Base-by-base conservation (phyloP, 1,140 invertebrate species). In the Magallana angulata region DNA sequence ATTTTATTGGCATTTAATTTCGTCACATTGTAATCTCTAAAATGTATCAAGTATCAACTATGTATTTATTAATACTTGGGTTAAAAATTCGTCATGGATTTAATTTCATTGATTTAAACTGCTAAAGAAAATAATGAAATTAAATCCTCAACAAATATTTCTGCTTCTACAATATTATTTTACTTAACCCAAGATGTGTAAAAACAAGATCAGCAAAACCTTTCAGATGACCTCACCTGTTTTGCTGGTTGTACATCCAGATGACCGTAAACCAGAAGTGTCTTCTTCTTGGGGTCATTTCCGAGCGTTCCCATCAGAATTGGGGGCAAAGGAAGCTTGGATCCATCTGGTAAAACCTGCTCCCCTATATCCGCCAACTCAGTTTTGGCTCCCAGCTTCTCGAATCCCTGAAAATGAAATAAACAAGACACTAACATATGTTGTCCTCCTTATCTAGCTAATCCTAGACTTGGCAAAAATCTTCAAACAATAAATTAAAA, bases 161-260 rank as follows among this genome's bases (percentile, higher is more conserved):
- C 24, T 24, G 24, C 24, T 24, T 24, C 24, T 24, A 24, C 24
- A 24, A 24, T 24, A 24, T 24, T 24, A 48, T 48, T 48, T 48
- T 48, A 48, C 36, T 48, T 48, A 48, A 4, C 36, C 5, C 36
- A 48, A 48, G 36, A 48, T 48, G 36, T 48, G 36, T 48, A 48
- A 2, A 48, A 48, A 48, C 36, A 48, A 48, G 36, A 48, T 48
- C 36, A 48, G 36, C 36, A 48, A 48, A 48, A 48, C 62, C 62
- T 64, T 64, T 64, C 1, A 16, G 14, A 18, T 64, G 18, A 18
- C n/a, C 64, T 24, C 7, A 96, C 95, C 92, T 96, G 97, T 7
- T 97, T 92, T 9, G 99, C 99, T 71, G 99, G 98, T 94, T 99
- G 99, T 1, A 99, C 99, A 96, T 99, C 99, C 91, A 99, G 96